Evolutionary conservation across 53 echinoderm and acorn worm genomes (phyloP).

Genomic region (Hippasteria phrygiana): DNA sequence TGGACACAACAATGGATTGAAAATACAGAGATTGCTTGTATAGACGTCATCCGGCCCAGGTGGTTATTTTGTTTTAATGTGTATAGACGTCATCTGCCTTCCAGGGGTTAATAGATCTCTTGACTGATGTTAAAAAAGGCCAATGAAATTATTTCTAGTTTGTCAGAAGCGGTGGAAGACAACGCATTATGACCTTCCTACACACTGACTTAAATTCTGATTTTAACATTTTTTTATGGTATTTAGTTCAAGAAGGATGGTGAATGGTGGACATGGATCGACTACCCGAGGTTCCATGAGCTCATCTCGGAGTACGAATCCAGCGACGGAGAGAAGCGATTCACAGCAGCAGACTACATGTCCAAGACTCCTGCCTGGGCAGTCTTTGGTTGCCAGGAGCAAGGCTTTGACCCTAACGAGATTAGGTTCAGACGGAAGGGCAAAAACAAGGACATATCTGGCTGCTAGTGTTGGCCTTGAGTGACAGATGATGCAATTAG

Average conservation of each 20-base stretch:
- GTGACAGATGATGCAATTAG: not conserved
- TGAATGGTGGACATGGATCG: constrained; percentile 95
- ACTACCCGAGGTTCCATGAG: constrained; percentile 87
- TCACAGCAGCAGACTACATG: constrained; percentile 91
- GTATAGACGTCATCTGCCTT: no score
- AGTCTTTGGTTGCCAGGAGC: constrained; percentile 86
- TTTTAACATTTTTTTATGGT: not conserved
- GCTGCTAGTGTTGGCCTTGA: constrained; percentile 78
- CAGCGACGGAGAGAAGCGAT: constrained; percentile 78
- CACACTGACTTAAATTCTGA: not conserved
- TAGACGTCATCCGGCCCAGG: no score
- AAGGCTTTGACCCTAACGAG: constrained; percentile 92
- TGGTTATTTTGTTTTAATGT: no score
- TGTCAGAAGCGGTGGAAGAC: no score
- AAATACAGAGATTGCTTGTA: no score
- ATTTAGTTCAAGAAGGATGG: constrained; percentile 90
- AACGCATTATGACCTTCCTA: no score
- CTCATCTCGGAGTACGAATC: constrained; percentile 77
- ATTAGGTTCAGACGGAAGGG: constrained; percentile 89
- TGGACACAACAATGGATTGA: no score
- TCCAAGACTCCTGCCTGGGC: constrained; percentile 94
- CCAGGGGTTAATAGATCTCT: no score
- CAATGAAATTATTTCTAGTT: no score
- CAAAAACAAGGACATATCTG: constrained; percentile 93
- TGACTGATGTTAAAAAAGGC: no score